Evolutionary conservation across 2,797 vertebrate species (phyloP).

Genomic region (Trematomus bernacchii): DNA sequence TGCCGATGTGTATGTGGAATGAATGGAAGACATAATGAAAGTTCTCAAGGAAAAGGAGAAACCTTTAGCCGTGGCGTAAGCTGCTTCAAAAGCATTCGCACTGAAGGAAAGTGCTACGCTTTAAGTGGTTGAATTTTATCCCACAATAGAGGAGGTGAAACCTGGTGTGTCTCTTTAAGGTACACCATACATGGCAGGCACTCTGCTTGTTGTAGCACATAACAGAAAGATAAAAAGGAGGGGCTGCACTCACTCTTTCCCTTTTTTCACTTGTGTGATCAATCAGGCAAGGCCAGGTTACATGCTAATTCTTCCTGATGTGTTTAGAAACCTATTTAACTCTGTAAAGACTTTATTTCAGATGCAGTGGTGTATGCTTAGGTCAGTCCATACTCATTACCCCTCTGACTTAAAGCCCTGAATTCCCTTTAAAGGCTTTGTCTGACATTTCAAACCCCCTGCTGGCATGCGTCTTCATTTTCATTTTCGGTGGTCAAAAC

Average conservation of each 20-base stretch:
- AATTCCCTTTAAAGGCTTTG: constrained; percentile 15
- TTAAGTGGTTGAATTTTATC: constrained; percentile 53
- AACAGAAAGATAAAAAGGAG: constrained; percentile 16
- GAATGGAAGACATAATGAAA: constrained; percentile 26
- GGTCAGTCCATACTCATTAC: constrained; percentile 7
- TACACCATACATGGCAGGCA: constrained; percentile 21
- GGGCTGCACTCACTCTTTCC: constrained; percentile 5
- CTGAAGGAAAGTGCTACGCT: constrained; percentile 37
- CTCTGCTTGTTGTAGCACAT: constrained; percentile 33
- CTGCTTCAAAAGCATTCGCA: constrained; percentile 44
- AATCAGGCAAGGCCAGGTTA: constrained; percentile 6
- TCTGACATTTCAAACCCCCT: constrained; percentile 37
- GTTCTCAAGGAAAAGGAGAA: constrained; percentile 33
- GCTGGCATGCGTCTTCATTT: constrained; percentile 17
- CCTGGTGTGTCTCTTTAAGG: constrained; percentile 45
- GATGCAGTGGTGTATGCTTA: constrained; percentile 13
- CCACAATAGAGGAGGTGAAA: constrained; percentile 58
- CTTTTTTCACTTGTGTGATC: constrained; percentile 32
- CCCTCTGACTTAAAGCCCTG: not conserved
- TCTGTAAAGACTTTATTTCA: constrained; percentile 15
- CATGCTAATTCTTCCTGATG: constrained; percentile 31
- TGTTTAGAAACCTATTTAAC: constrained; percentile 24
- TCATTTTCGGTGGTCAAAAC: constrained; percentile 32
- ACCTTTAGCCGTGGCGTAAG: constrained; percentile 18
- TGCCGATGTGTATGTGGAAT: constrained; percentile 1